phyloP scores from a whole-genome alignment of 2,797 vertebrate genomes.

The Vespertilio murinus region DNA sequence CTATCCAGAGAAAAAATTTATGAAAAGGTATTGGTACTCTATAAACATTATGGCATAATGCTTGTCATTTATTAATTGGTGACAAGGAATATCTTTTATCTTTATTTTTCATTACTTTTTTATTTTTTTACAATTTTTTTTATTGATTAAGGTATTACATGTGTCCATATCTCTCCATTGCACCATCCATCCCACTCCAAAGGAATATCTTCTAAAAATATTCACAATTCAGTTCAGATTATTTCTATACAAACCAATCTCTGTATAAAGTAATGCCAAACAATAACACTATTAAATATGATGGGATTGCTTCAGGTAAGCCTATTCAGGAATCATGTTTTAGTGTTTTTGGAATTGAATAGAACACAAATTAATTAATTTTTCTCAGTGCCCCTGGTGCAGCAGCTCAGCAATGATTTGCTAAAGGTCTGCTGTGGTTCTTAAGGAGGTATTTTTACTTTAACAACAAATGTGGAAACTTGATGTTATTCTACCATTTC shows the following conservation, averaged over 20 bases:
- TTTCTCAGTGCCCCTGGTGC: neutral
- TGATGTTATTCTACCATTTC: slow-evolving; percentile 25
- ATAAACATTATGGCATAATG: neutral
- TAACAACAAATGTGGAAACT: slow-evolving; percentile 48
- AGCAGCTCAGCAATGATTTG: slow-evolving; percentile 46
- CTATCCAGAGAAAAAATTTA: neutral
- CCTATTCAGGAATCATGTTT: slow-evolving; percentile 43
- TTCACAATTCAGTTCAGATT: slow-evolving; percentile 11
- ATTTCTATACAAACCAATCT: slow-evolving; percentile 24
- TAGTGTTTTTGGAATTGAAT: slow-evolving; percentile 38
- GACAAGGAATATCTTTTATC: neutral
- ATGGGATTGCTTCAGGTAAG: slow-evolving; percentile 44
- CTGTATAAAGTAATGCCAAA: slow-evolving; percentile 40
- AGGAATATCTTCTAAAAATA: neutral
- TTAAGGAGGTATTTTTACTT: slow-evolving; percentile 63
- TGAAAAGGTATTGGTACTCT: neutral
- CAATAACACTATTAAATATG: slow-evolving; percentile 4
- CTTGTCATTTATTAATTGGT: slow-evolving; percentile 4
- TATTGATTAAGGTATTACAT: too few species aligned
- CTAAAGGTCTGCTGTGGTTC: slow-evolving; percentile 26
- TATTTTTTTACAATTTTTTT: too few species aligned
- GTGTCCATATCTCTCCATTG: too few species aligned
- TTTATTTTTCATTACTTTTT: too few species aligned
- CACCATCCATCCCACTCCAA: neutral
- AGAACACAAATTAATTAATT: slow-evolving; percentile 49